Conservation (phyloP, 1,140 invertebrate genomes). For the Trialeurodes vaporariorum region DNA sequence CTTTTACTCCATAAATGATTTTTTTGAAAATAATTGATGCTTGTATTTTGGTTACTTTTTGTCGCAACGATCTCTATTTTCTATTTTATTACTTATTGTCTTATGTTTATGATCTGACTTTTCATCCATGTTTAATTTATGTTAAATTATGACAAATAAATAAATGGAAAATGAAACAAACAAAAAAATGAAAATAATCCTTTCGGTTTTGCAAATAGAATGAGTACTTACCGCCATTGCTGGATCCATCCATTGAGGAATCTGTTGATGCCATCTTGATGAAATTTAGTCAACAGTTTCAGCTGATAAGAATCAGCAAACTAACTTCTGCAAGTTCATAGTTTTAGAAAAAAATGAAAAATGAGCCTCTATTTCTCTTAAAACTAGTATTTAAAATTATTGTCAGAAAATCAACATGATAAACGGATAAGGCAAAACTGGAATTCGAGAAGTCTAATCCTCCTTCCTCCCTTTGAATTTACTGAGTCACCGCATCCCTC, state of each 20-base stretch:
- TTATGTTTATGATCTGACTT: no score
- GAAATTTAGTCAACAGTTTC: background rate
- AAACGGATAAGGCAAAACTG: background rate
- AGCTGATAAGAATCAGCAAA: background rate
- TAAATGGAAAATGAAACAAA: no score
- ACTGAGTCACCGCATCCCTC: no score
- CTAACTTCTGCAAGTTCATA: background rate
- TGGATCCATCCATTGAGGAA: conserved; percentile 20
- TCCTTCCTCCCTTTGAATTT: no score
- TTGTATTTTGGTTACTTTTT: no score
- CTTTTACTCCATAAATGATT: no score
- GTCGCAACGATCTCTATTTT: no score
- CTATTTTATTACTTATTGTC: no score
- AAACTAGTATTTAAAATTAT: background rate
- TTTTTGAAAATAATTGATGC: no score
- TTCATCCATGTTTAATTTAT: no score
- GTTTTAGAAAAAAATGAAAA: background rate
- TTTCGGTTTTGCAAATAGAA: background rate
- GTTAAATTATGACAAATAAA: no score
- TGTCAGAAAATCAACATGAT: background rate
- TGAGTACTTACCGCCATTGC: conserved; percentile 16
- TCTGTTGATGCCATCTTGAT: conserved; percentile 21
- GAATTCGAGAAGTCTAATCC: no score
- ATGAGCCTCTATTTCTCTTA: background rate
- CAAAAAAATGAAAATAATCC: background rate